Evolutionary conservation across 2,113 vertebrate species (phyloP), one percentile per base, ranked within the genome.

Genomic region (Craseonycteris thonglongyai): DNA sequence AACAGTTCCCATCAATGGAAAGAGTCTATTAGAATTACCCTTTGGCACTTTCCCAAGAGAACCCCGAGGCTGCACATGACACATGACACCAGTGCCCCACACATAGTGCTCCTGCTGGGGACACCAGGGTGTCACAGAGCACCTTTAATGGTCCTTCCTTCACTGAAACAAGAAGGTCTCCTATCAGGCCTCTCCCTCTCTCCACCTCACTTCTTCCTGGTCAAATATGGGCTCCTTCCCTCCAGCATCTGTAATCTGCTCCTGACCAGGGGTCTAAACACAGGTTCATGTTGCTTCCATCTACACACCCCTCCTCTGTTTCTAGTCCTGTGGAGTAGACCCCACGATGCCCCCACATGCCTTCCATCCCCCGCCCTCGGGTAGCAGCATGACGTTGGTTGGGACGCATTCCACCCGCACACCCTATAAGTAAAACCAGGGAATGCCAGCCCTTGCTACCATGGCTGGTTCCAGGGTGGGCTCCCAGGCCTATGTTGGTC

Each of bases 81-180:
- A 10, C 61, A 2, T 0, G 7, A 4, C 28, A 2, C 26, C 30
- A 16, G 2, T 22, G 33, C 33, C 45, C 51, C 54, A 6, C 8
- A n/a, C 15, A 16, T 3, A 16, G 3, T 2, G 8, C 63, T 63
- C 1, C 1, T 54, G 63, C 28, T 2, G 6, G 18, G 68, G 30
- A 22, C 63, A 16, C 1, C 0, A 26, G 56, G 26, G 5, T 6
- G 0, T 42, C 19, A 26, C 8, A n/a, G 45, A 33, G 16, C 6
- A 35, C 6, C 7, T 38, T 8, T 35, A 4, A 21, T 0, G 30
- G 18, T 5, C 26, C 30, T 74, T 33, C 56, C 18, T 42, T 66
- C 38, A 9, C 40, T 38, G 6, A 24, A 30, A 11, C 76, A 38
- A 40, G 33, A 14, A 19, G 24, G 18, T 42, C 42, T 75, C 28